phyloP scores from a whole-genome alignment of 2,113 vertebrate genomes.

The Zootoca vivipara region DNA sequence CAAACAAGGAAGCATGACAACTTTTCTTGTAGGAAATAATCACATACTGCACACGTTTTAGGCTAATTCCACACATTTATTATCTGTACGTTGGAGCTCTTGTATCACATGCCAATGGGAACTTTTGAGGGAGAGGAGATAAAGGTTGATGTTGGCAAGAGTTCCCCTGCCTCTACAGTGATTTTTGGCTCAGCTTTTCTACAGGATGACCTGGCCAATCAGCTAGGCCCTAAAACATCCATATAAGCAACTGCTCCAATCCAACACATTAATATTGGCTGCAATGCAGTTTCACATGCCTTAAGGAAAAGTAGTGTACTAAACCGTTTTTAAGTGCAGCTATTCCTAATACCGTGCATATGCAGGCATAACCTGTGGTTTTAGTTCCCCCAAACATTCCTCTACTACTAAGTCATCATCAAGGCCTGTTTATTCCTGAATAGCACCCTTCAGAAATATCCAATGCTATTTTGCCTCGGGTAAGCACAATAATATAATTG shows the following conservation, averaged over 20 bases:
- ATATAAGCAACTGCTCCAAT: background rate
- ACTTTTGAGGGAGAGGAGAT: background rate
- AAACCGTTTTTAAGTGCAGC: background rate
- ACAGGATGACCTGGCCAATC: no score
- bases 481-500: background rate
- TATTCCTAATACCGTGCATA: background rate
- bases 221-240: background rate
- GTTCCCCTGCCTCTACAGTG: background rate
- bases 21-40: background rate
- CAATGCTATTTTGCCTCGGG: background rate
- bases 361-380: background rate
- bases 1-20: background rate
- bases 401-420: background rate
- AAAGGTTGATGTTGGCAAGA: background rate
- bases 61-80: background rate
- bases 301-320: background rate
- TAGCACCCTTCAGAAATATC: background rate
- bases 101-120: accelerated
- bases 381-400: background rate
- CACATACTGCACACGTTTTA: background rate
- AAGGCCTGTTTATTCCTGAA: background rate
- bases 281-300: background rate
- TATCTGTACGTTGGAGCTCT: background rate
- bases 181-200: background rate
- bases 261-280: background rate